phyloP scores from a whole-genome alignment of 2,113 vertebrate species.

The Quiscalus mexicanus region DNA sequence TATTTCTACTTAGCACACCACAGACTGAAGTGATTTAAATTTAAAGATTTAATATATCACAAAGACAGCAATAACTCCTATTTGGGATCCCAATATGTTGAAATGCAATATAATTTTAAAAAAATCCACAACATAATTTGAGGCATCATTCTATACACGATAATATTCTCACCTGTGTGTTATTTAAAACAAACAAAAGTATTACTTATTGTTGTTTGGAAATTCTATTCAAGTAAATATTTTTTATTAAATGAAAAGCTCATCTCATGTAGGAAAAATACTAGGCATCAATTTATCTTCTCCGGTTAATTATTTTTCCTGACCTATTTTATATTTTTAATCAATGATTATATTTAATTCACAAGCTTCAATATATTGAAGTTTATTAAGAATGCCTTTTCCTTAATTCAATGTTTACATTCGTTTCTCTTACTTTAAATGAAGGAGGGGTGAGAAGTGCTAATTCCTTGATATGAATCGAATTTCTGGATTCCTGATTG shows the following conservation, averaged over 20 bases:
- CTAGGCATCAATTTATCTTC: background rate
- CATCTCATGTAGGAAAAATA: background rate
- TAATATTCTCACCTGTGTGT: background rate
- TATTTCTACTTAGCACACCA: background rate
- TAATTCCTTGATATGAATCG: background rate
- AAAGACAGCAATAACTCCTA: background rate
- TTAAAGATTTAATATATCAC: background rate
- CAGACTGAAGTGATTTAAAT: background rate
- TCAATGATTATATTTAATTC: constrained; percentile 50
- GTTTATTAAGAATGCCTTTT: constrained; percentile 23
- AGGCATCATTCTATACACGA: background rate
- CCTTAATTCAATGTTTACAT: constrained; percentile 45
- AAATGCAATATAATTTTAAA: background rate
- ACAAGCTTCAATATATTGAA: constrained; percentile 11
- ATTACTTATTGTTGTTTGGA: background rate
- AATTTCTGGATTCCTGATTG: background rate
- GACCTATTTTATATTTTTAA: constrained; percentile 28
- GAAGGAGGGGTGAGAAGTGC: background rate
- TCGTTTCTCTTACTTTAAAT: constrained; percentile 2
- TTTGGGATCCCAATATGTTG: background rate
- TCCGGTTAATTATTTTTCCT: constrained; percentile 17
- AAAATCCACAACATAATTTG: fast-evolving
- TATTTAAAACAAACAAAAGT: background rate
- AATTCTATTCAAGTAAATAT: background rate
- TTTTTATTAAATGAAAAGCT: background rate